Percentiles rank a stretch among this genome's conserved stretches.
phyloP scores from a whole-genome alignment of 2,113 vertebrate genomes.

The Mustelus asterias region DNA sequence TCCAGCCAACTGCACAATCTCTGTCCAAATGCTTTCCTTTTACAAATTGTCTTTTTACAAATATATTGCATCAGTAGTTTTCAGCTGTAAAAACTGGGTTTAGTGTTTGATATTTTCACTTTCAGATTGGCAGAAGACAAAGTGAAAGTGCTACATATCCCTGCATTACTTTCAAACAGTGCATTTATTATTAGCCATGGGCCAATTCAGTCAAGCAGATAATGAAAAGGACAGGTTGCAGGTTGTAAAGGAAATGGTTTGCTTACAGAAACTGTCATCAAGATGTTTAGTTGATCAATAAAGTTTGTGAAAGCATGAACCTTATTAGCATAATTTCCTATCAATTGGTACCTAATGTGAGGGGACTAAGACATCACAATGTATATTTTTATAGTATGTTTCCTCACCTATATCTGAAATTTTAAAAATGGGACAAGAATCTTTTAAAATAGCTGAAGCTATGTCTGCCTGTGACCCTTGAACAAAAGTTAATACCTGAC shows the following conservation, averaged over 20 bases:
- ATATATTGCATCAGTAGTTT: neutral
- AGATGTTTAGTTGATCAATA: neutral
- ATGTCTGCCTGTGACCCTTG: too few relatives aligned
- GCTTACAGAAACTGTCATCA: neutral
- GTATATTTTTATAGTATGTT: too few relatives aligned
- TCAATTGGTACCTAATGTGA: neutral
- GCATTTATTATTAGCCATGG: neutral
- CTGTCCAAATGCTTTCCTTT: neutral
- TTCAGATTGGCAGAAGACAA: neutral
- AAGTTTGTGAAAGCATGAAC: neutral
- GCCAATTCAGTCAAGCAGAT: neutral
- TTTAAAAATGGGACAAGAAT: too few relatives aligned
- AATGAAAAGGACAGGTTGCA: too few relatives aligned
- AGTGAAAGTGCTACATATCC: neutral
- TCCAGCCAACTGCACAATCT: neutral
- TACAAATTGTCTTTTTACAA: neutral
- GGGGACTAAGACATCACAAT: too few relatives aligned
- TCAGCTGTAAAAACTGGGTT: neutral
- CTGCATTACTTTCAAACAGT: neutral
- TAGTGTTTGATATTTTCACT: neutral
- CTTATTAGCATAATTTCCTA: neutral
- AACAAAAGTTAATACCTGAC: too few relatives aligned
- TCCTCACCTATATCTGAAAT: too few relatives aligned
- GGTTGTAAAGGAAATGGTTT: neutral
- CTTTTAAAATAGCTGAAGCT: too few relatives aligned